phyloP scores from a whole-genome alignment of 1,140 invertebrate species.

The Ridgeia piscesae region DNA sequence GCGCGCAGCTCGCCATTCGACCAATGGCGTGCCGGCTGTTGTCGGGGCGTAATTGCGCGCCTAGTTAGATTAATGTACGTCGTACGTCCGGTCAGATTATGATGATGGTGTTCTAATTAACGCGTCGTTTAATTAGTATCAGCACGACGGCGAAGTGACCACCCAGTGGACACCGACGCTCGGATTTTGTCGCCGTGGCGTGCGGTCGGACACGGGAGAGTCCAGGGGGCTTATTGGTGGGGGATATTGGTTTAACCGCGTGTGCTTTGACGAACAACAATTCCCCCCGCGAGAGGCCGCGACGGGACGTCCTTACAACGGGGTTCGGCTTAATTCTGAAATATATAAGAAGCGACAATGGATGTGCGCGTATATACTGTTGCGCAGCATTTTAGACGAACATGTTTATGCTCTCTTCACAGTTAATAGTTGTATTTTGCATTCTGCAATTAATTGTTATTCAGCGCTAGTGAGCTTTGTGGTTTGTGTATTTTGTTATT shows the following conservation, averaged over 20 bases:
- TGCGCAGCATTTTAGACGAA: neutral
- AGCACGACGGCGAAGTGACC: neutral
- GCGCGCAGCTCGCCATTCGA: neutral
- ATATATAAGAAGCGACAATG: neutral
- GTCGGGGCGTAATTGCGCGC: neutral
- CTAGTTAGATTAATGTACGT: neutral
- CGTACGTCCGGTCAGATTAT: neutral
- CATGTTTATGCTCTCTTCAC: neutral
- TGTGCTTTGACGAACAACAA: neutral
- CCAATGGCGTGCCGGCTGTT: neutral
- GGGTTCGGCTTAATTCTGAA: neutral
- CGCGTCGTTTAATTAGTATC: neutral
- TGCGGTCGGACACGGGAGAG: neutral
- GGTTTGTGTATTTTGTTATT: neutral
- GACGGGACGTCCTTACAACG: neutral
- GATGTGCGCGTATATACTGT: neutral
- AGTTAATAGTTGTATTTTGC: neutral
- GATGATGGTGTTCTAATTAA: constrained; percentile 6
- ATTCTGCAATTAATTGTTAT: neutral
- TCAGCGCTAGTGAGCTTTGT: neutral
- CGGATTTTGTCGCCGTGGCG: too few species aligned
- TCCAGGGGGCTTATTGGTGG: neutral
- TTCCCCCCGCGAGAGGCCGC: neutral
- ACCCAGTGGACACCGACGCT: neutral
- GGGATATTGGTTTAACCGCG: neutral